A percentile compares a stretch with the other conserved stretches of the same genome.
Conservation (phyloP, 1,140 invertebrate species). For the Cydia pomonella region DNA sequence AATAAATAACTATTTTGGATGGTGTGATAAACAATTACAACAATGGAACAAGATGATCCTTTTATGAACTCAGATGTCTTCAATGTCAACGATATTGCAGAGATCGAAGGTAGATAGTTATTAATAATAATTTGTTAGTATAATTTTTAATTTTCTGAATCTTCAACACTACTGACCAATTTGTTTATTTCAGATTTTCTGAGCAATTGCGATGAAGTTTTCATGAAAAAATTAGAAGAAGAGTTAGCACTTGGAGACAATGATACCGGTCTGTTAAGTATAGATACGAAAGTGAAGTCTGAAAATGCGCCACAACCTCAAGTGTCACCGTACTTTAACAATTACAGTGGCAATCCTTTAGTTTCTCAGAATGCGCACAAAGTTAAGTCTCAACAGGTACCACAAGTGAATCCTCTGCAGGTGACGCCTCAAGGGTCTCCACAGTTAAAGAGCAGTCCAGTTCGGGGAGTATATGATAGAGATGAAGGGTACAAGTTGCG, state of each 20-base stretch:
- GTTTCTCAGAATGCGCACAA: slow-evolving; percentile 65
- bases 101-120: slow-evolving; percentile 65
- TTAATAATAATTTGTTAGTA: background rate
- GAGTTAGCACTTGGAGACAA: slow-evolving; percentile 62
- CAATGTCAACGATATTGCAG: slow-evolving; percentile 69
- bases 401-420: slow-evolving; percentile 35
- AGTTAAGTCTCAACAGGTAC: slow-evolving; percentile 34
- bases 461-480: slow-evolving; percentile 55
- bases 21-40: slow-evolving; percentile 18
- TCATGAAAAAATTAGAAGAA: slow-evolving; percentile 73
- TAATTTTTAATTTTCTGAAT: slow-evolving; percentile 34
- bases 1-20: slow-evolving; percentile 34
- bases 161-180: slow-evolving; percentile 25
- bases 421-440: slow-evolving; percentile 40
- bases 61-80: slow-evolving; percentile 69
- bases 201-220: slow-evolving; percentile 71
- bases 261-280: slow-evolving; percentile 54
- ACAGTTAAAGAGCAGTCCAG: slow-evolving; percentile 57
- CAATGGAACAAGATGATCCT: slow-evolving; percentile 65
- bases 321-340: slow-evolving; percentile 54
- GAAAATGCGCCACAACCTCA: slow-evolving; percentile 53
- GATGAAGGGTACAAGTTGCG: slow-evolving; percentile 62
- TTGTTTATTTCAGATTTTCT: slow-evolving; percentile 66
- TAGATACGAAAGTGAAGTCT: slow-evolving; percentile 56
- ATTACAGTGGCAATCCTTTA: slow-evolving; percentile 61